Base-by-base conservation (phyloP, 2,113 vertebrate genomes). In the Xenopus borealis region DNA sequence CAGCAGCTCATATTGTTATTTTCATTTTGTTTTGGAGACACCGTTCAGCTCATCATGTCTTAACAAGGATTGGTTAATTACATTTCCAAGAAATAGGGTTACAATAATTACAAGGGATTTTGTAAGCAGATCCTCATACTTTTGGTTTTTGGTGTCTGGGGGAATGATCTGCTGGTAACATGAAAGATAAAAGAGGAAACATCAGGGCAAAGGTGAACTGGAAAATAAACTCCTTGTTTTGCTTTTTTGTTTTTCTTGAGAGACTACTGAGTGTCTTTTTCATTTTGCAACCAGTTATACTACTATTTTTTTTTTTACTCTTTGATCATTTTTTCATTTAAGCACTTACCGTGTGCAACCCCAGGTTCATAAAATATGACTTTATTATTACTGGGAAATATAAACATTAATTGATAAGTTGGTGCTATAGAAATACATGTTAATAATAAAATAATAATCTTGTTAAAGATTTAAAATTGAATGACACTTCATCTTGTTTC, bases 21-120 rank as follows among this genome's bases (percentile, higher is more conserved):
- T 69, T 64, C 47, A 76, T 76, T 69, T 55, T 23, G 33, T 52
- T 77, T 77, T 57, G 67, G 66, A 69, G 59, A 76, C 30, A 9
- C 58, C 64, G 53, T 70, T 62, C 33, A 18, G 17, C 47, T 76
- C 47, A 70, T 70, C 47, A 69, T 53, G 57, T 77, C 74, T n/a
- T 70, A 77, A 64, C 46, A 77, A 64, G 59, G 40, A 27, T 11
- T 11, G 20, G 27, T 62, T 70, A 70, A 77, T 77, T 77, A 64
- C 59, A 70, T 57, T 46, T 77, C 74, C 19, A 77, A 70, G 67
- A 77, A 57, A 17, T 10, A 63, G 20, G 73, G 18, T 45, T 69
- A 45, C n/a, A 66, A 72, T 75, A 62, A 69, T 69, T 68, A 46
- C 53, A 55, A 53, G 27, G 20, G 44, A 52, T 62, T 68, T 53